Conservation (phyloP, 30 jellyfish, hydroid and myxozoan species). For the Sanderia malayensis region DNA sequence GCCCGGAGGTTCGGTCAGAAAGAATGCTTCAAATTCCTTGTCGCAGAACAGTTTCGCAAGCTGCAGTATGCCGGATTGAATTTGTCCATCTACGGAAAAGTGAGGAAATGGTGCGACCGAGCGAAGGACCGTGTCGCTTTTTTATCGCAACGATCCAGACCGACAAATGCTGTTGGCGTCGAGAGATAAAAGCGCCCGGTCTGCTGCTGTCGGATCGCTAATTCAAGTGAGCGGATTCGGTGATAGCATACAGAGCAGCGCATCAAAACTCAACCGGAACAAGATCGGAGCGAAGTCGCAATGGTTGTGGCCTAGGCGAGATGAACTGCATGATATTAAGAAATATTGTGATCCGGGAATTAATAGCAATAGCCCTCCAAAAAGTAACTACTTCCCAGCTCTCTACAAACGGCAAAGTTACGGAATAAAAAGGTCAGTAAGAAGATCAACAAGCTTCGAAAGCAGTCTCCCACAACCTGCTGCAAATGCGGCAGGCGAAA, state of each 20-base stretch:
- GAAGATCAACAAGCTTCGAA: conserved; percentile 52
- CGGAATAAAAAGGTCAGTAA: conserved; percentile 7
- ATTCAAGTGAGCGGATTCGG: conserved; percentile 63
- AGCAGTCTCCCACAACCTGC: no score
- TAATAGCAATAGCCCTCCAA: no score
- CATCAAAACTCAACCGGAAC: conserved; percentile 19
- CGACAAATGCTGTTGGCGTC: conserved; percentile 37
- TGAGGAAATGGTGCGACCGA: conserved; percentile 68
- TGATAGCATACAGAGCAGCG: conserved; percentile 43
- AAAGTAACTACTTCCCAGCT: conserved; percentile 22
- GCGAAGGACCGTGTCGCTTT: conserved; percentile 63
- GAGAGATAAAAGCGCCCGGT: conserved; percentile 25
- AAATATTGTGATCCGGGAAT: conserved; percentile 13
- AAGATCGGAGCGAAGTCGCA: conserved; percentile 43
- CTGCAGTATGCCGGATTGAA: conserved; percentile 48
- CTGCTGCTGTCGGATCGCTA: conserved; percentile 60
- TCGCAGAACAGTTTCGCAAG: conserved; percentile 54
- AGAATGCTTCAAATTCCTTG: conserved; percentile 50
- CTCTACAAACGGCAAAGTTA: conserved; percentile 33
- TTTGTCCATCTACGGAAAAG: conserved; percentile 50
- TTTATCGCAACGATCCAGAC: conserved; percentile 42
- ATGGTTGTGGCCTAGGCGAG: conserved; percentile 73
- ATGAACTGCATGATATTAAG: conserved; percentile 13
- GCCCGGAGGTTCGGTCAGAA: conserved; percentile 61
- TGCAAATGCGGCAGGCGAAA: no score